Percentiles rank a stretch among this genome's conserved stretches.
Conservation (phyloP, 2,888 invertebrate species). For the Calameuta filiformis region DNA sequence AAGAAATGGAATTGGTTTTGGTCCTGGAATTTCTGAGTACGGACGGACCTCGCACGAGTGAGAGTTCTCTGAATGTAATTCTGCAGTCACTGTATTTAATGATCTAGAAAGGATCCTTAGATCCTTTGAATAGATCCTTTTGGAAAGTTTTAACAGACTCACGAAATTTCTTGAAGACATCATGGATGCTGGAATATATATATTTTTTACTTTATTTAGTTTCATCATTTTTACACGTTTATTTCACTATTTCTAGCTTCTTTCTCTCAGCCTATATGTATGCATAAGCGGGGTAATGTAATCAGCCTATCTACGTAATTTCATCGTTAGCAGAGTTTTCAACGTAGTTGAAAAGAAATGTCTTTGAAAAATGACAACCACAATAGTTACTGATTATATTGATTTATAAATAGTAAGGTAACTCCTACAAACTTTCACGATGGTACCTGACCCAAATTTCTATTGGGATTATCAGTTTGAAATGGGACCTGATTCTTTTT, state of each 20-base stretch:
- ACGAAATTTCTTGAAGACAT: background rate
- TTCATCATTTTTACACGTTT: background rate
- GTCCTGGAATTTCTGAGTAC: slow-evolving; percentile 80
- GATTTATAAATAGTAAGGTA: background rate
- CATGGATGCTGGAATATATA: background rate
- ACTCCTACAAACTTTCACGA: background rate
- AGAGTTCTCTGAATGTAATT: background rate
- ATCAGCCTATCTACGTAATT: background rate
- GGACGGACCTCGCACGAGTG: slow-evolving; percentile 47
- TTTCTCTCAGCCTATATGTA: background rate
- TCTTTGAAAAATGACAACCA: background rate
- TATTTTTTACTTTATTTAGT: background rate
- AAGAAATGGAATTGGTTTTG: slow-evolving; percentile 77
- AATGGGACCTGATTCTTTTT: background rate
- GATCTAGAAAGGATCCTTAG: background rate
- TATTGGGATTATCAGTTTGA: background rate
- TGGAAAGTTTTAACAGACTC: background rate
- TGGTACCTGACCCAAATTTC: background rate
- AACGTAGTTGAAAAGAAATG: background rate
- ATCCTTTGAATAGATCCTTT: background rate
- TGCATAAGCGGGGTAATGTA: too few species aligned
- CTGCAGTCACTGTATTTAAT: background rate
- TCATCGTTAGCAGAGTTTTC: background rate
- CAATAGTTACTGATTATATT: background rate
- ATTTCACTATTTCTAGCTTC: background rate